These are phyloP conservation scores for Carlito syrichta DNA, from an alignment of 2,113 vertebrate genomes.

Conservation along the genomic window DNA sequence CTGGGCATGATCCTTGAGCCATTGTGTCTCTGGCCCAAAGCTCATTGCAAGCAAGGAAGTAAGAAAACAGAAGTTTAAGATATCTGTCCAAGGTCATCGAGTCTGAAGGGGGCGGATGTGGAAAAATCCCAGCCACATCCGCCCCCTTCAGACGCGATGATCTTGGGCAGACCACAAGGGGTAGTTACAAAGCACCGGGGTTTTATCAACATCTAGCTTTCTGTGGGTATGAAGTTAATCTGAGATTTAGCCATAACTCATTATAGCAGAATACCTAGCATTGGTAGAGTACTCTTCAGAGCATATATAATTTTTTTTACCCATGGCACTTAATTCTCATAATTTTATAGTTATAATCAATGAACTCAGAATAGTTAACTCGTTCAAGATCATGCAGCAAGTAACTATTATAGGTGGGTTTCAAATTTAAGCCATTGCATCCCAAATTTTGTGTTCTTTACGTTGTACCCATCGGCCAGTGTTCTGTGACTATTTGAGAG, in stretches of 20 bases:
- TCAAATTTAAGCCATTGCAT: not conserved
- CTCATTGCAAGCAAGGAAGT: not conserved
- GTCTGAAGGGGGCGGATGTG: not conserved
- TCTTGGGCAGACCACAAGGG: rapidly evolving
- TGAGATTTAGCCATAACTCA: not conserved
- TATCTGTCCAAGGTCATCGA: rapidly evolving
- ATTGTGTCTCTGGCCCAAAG: not conserved
- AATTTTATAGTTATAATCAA: not conserved
- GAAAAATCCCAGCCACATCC: not conserved
- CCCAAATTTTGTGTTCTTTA: not conserved
- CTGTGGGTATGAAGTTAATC: not conserved
- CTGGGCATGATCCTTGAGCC: not conserved
- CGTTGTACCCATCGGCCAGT: not conserved
- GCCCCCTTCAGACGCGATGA: too few relatives aligned
- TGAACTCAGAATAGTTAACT: not conserved
- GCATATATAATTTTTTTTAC: not conserved
- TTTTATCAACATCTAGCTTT: not conserved
- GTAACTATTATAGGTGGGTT: not conserved
- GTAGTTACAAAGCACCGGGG: not conserved
- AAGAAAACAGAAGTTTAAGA: not conserved
- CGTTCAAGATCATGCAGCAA: not conserved
- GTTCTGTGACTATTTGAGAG: not conserved
- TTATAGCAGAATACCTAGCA: too few relatives aligned
- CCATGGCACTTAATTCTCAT: not conserved
- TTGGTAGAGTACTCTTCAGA: not conserved